A percentile compares a stretch with the other conserved stretches of the same genome.
phyloP scores from a whole-genome alignment of 2,113 vertebrate genomes.

The Periophthalmodon schlosseri region DNA sequence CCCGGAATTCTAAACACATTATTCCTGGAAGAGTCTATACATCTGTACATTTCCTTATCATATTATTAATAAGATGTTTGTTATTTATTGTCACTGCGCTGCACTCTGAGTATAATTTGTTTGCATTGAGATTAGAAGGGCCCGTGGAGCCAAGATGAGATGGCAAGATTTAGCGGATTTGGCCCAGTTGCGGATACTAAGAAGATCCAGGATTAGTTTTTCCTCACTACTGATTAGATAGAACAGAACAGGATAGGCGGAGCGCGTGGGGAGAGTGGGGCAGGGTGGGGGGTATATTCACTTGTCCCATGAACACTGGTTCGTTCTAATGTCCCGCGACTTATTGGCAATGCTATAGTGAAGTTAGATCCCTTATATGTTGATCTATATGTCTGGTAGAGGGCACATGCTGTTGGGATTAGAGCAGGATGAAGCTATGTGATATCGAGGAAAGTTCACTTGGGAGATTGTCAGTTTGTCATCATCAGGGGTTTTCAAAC shows the following conservation, averaged over 20 bases:
- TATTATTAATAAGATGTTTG: conserved; percentile 30
- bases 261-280: background rate
- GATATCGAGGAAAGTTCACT: conserved; percentile 45
- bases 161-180: conserved; percentile 81
- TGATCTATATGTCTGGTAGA: conserved; percentile 13
- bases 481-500: background rate
- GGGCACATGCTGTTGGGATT: conserved; percentile 45
- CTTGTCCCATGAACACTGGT: conserved; percentile 27
- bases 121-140: conserved; percentile 75
- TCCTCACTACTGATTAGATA: conserved; percentile 71
- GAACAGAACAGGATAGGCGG: conserved; percentile 16
- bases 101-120: conserved; percentile 76
- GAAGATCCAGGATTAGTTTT: conserved; percentile 77
- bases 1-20: too few relatives aligned
- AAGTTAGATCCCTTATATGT: conserved; percentile 27
- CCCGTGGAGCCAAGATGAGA: conserved; percentile 76
- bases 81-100: conserved; percentile 39
- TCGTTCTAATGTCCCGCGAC: conserved; percentile 37
- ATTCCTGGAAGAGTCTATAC: too few relatives aligned
- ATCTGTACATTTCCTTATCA: background rate
- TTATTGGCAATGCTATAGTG: conserved; percentile 26
- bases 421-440: conserved; percentile 29
- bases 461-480: background rate
- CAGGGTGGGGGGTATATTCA: conserved; percentile 29
- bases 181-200: conserved; percentile 72